These are phyloP conservation scores for Agrilus cyanescens DNA, from an alignment of 2,888 invertebrate species.

Conservation along the genomic window DNA sequence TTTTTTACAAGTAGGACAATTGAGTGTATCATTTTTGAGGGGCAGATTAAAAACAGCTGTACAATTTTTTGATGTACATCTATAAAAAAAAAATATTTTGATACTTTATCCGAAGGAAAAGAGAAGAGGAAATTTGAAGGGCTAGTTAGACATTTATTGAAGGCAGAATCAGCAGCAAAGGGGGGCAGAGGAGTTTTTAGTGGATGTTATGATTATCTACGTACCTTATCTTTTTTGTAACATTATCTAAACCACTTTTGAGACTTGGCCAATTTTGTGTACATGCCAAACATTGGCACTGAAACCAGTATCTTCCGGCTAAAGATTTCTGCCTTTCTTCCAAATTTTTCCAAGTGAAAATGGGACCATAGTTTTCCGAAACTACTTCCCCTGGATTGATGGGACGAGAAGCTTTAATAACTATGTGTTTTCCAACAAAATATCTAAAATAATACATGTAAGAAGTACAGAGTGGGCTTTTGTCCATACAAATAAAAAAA, in stretches of 20 bases:
- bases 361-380: conserved; percentile 75
- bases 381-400: conserved; percentile 54
- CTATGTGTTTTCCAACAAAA: conserved; percentile 60
- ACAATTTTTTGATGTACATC: conserved; percentile 43
- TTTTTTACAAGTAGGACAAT: conserved; percentile 42
- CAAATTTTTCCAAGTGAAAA: conserved; percentile 48
- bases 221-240: conserved; percentile 33
- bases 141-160: too few relatives aligned
- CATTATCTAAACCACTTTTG: conserved; percentile 42
- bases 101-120: not conserved
- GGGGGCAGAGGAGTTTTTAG: too few relatives aligned
- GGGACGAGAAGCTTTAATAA: conserved; percentile 55
- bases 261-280: conserved; percentile 62
- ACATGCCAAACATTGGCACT: conserved; percentile 62
- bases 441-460: conserved; percentile 47
- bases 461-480: too few relatives aligned
- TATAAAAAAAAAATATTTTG: conserved; percentile 16
- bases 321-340: conserved; percentile 51
- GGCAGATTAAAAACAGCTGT: conserved; percentile 37
- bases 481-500: too few relatives aligned
- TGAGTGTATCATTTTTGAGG: conserved; percentile 30
- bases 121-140: too few relatives aligned
- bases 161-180: too few relatives aligned
- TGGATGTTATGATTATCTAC: conserved; percentile 2
- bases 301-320: conserved; percentile 66